A percentile compares a stretch with the other conserved stretches of the same genome.
phyloP scores from a whole-genome alignment of 2,113 vertebrate species.

The Climacteris rufus region DNA sequence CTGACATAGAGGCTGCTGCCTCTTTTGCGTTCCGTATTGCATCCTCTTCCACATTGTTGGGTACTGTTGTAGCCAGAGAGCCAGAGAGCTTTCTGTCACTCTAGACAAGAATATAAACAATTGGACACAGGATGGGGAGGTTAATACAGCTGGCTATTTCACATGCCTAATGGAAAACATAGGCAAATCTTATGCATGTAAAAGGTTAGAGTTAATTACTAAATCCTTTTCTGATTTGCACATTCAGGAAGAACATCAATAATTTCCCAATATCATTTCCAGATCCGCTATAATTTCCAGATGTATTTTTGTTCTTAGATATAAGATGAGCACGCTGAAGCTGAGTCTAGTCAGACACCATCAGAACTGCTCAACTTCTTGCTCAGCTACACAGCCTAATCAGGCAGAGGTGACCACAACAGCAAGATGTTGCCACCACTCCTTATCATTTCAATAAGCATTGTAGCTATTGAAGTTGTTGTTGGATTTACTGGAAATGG shows the following conservation, averaged over 20 bases:
- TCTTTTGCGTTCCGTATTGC: not conserved
- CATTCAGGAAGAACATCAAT: not conserved
- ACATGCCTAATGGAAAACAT: not conserved
- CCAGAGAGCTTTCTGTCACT: not conserved
- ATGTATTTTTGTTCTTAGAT: not conserved
- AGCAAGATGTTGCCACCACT: constrained; percentile 1
- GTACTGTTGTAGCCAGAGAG: not conserved
- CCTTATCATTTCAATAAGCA: not conserved
- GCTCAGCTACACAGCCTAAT: not conserved
- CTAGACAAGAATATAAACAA: not conserved
- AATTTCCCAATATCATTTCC: not conserved
- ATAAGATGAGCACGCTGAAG: not conserved
- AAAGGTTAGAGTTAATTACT: not conserved
- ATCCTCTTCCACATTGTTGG: not conserved
- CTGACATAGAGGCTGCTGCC: not conserved
- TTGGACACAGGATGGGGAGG: not conserved
- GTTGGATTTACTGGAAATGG: constrained; percentile 19
- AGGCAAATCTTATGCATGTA: not conserved
- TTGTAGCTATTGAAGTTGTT: not conserved
- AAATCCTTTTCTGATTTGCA: constrained; percentile 26
- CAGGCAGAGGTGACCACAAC: not conserved
- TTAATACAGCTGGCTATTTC: not conserved
- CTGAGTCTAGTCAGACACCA: not conserved
- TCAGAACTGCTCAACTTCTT: not conserved
- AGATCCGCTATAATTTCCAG: not conserved